A percentile compares a stretch with the other conserved stretches of the same genome.
Conservation (phyloP, 2,888 invertebrate species). For the Heteromyza rotundicornis region DNA sequence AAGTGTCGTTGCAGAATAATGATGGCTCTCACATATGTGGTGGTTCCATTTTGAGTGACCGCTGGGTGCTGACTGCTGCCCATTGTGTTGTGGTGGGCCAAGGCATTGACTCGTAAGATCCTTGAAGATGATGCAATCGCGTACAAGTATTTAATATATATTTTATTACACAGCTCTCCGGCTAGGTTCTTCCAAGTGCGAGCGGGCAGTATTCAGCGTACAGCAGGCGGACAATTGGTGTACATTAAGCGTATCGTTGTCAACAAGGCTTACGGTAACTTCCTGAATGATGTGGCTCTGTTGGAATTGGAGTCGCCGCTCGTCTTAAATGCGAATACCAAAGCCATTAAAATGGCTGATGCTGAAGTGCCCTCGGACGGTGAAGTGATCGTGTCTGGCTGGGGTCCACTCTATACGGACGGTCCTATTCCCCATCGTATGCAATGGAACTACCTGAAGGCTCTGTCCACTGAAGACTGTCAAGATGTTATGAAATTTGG, state of each 20-base stretch:
- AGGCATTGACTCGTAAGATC: slow-evolving; percentile 43
- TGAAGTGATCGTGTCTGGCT: slow-evolving; percentile 46
- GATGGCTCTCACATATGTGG: slow-evolving; percentile 46
- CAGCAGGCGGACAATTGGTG: slow-evolving; percentile 46
- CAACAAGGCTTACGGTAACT: slow-evolving; percentile 40
- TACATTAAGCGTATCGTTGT: slow-evolving; percentile 43
- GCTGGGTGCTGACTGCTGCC: slow-evolving; percentile 48
- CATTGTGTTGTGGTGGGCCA: slow-evolving; percentile 48
- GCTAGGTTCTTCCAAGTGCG: slow-evolving; percentile 45
- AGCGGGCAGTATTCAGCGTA: slow-evolving; percentile 55
- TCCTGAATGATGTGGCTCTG: slow-evolving; percentile 49
- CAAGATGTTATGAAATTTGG: slow-evolving; percentile 31
- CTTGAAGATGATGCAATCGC: too few species aligned
- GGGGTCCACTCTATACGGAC: slow-evolving; percentile 42
- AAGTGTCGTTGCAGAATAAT: slow-evolving; percentile 50
- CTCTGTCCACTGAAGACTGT: slow-evolving; percentile 42
- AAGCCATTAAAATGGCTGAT: slow-evolving; percentile 43
- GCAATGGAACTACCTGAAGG: slow-evolving; percentile 42
- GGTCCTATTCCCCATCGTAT: slow-evolving; percentile 41
- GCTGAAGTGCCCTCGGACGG: slow-evolving; percentile 37
- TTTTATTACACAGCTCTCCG: slow-evolving; percentile 38
- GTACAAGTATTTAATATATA: too few species aligned
- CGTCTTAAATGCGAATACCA: slow-evolving; percentile 36
- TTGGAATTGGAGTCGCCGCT: slow-evolving; percentile 46
- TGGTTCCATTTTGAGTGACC: slow-evolving; percentile 42